Evolutionary conservation across 1,140 invertebrate genomes (phyloP), one percentile per base, ranked within the genome.

Genomic region (Leptonema lineaticorne): DNA sequence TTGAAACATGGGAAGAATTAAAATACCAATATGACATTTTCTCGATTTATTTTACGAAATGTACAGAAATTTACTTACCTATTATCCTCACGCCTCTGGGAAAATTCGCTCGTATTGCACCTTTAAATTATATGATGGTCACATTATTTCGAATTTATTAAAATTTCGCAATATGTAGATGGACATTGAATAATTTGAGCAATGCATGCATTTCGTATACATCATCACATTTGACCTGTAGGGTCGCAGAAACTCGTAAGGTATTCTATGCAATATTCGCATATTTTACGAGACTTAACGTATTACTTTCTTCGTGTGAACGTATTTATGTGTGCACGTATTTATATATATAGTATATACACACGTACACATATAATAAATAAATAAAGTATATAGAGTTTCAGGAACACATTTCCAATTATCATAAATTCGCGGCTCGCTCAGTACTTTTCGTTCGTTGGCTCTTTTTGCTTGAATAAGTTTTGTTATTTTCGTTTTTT

Each of bases 341-440:
- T n/a, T n/a, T n/a, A n/a, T n/a, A n/a, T n/a, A n/a, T n/a, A n/a
- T n/a, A n/a, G n/a, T n/a, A n/a, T n/a, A n/a, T n/a, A n/a, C n/a
- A n/a, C n/a, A n/a, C n/a, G n/a, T n/a, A n/a, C n/a, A n/a, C n/a
- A n/a, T n/a, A n/a, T n/a, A n/a, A n/a, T n/a, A n/a, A n/a, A n/a
- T n/a, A n/a, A n/a, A n/a, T n/a, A n/a, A n/a, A n/a, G n/a, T 16
- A 58, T 58, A 58, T 7, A 24, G 20, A 58, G 56, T 29, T 27
- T 50, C 63, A 30, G 27, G 63, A 64, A 46, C 65, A 67, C 37
- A 67, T 67, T 67, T 67, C 65, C 65, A 67, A 67, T 67, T 67
- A 67, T 59, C 65, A 67, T 67, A 67, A 67, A 67, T 67, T 59
- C 53, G 65, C 53, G 20, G 29, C 33, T 45, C 26, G n/a, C 56